A percentile compares a stretch with the other conserved stretches of the same genome.
Conservation (phyloP, 1,140 invertebrate species). For the Aphelenchoides fujianensis region DNA sequence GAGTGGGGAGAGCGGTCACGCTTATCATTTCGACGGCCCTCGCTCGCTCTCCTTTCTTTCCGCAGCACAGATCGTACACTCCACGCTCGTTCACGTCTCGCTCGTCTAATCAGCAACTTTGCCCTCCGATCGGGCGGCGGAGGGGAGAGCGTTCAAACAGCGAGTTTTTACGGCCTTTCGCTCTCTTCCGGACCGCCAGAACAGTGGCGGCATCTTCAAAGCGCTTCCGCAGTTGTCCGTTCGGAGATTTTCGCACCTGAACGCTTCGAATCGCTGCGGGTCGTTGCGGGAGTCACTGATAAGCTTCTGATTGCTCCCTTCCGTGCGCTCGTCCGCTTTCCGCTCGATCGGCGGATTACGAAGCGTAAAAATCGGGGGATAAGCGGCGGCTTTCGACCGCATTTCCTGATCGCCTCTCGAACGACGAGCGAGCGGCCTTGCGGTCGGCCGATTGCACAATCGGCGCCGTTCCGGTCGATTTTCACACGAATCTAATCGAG, state of each 20-base stretch:
- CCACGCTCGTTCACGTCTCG: no score
- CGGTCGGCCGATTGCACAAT: background rate
- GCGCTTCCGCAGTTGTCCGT: background rate
- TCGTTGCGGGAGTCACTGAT: background rate
- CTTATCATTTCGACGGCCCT: no score
- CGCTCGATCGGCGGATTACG: no score
- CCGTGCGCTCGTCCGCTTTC: background rate
- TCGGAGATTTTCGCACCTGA: background rate
- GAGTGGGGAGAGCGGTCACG: no score
- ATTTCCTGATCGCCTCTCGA: no score
- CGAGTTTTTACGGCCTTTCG: background rate
- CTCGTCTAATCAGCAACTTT: background rate
- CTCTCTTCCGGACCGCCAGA: background rate
- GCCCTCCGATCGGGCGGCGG: background rate
- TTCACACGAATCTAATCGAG: constrained; percentile 1
- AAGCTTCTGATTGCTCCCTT: background rate
- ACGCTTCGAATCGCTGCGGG: background rate
- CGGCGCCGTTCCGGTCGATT: background rate
- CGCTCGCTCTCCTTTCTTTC: no score
- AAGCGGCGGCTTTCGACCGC: no score
- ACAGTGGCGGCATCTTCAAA: background rate
- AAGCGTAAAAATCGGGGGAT: no score
- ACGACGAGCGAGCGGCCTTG: no score
- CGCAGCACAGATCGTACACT: background rate
- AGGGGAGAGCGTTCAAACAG: no score